phyloP scores from a whole-genome alignment of 1,140 invertebrate species.

The Copidosoma floridanum region DNA sequence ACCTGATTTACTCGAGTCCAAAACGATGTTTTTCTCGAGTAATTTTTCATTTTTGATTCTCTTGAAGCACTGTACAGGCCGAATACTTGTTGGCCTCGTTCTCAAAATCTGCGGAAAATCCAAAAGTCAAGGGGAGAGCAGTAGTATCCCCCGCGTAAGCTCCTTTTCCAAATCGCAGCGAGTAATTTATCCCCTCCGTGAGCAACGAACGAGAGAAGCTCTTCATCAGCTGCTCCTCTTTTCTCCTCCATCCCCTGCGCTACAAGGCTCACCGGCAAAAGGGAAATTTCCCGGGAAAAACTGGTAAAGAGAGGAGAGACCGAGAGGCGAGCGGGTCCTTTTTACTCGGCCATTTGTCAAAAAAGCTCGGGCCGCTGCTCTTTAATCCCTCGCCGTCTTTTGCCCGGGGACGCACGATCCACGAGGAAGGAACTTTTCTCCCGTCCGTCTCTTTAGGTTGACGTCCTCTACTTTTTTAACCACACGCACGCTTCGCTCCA shows the following conservation, averaged over 20 bases:
- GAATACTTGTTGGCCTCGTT: too few species aligned
- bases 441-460: background rate
- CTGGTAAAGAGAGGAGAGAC: background rate
- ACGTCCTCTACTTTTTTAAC: background rate
- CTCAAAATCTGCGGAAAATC: too few species aligned
- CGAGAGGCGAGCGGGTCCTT: background rate
- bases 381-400: background rate
- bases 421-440: background rate
- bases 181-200: background rate
- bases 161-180: too few species aligned
- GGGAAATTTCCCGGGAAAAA: slow-evolving; percentile 4
- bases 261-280: background rate
- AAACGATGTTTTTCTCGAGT: too few species aligned
- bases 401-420: background rate
- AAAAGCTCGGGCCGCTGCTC: background rate
- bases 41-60: too few species aligned
- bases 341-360: slow-evolving; percentile 17
- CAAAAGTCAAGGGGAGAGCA: too few species aligned
- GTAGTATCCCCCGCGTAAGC: too few species aligned
- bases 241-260: background rate
- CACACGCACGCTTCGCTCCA: background rate
- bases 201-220: background rate
- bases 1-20: too few species aligned
- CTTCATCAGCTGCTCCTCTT: background rate
- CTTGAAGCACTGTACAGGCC: too few species aligned